Percentiles rank a stretch among this genome's conserved stretches.
These are phyloP conservation scores for Harpagus bidentatus DNA, from an alignment of 2,113 vertebrate genomes.

Conservation along the genomic window DNA sequence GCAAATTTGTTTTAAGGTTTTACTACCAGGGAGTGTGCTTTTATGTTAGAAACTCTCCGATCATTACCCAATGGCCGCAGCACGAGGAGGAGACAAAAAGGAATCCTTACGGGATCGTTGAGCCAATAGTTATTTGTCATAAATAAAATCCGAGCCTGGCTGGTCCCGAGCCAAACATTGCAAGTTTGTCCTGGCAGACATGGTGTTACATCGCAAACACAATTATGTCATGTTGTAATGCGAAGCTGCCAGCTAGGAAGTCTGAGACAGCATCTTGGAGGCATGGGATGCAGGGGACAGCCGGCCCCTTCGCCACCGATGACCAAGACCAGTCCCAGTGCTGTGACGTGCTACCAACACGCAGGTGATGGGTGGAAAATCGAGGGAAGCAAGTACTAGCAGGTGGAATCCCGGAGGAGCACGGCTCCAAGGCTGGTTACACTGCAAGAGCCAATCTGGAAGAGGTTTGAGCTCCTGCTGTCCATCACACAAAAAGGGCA, in stretches of 20 bases:
- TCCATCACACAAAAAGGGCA: background rate
- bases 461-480: background rate
- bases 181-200: slow-evolving; percentile 38
- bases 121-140: slow-evolving; percentile 34
- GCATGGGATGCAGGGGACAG: background rate
- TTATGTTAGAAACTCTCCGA: background rate
- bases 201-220: background rate
- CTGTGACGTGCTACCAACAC: background rate
- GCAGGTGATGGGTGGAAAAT: background rate
- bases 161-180: background rate
- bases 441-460: fast-evolving
- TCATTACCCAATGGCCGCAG: background rate
- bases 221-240: background rate
- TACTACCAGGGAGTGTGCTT: background rate
- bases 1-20: background rate
- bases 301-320: fast-evolving
- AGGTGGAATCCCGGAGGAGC: background rate
- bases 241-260: background rate
- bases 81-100: background rate
- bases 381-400: background rate
- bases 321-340: background rate
- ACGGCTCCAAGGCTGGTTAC: background rate
- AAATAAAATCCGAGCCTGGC: background rate
- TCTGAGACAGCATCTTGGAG: background rate
- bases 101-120: background rate